Base-by-base conservation (phyloP, 2,113 vertebrate genomes). In the Lichenostomus cassidix region DNA sequence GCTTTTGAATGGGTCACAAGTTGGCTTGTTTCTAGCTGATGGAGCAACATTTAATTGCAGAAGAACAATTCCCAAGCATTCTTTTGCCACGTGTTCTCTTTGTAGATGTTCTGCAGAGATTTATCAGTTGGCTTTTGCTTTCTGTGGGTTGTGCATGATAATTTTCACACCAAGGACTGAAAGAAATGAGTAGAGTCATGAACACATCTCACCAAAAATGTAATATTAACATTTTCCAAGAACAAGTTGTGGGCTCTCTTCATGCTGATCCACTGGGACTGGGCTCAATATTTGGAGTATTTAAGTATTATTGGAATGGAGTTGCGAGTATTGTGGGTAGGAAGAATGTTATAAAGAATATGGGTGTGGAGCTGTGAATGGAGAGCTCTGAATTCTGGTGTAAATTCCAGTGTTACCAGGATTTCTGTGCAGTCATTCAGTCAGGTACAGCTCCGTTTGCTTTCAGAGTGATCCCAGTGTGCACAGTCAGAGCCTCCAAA, bases 71-170 rank as follows among this genome's bases (percentile, higher is more conserved):
- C 16, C 17, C 70, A 31, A 85, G 94, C 96, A 92, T 97, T 97
- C 92, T 96, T 92, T 96, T 93, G 96, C 93, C 96, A 94, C 80
- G 0, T 46, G 1, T 10, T 89, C 70, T 74, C 31, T 68, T 41
- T 63, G 59, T 28, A 24, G 50, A 55, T 49, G 42, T 37, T 56
- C 27, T 67, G 35, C 65, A 58, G 67, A 77, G 76, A 9, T 63
- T 39, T 31, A 53, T n/a, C 41, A 2, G 28, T 50, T 77, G 87
- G 68, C 46, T 92, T 91, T 60, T 42, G 1, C 2, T 39, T 35
- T 75, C 56, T 63, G 8, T 42, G 91, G 19, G 25, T 62, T 60
- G 27, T 86, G 91, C 94, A 91, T 93, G 94, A 68, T 56, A 28
- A 29, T 91, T 92, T 94, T 79, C 65, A 49, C 89, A 83, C 42